A percentile compares a stretch with the other conserved stretches of the same genome.
These are phyloP conservation scores for Scyliorhinus canicula DNA, from an alignment of 2,797 vertebrate genomes.

Conservation along the genomic window DNA sequence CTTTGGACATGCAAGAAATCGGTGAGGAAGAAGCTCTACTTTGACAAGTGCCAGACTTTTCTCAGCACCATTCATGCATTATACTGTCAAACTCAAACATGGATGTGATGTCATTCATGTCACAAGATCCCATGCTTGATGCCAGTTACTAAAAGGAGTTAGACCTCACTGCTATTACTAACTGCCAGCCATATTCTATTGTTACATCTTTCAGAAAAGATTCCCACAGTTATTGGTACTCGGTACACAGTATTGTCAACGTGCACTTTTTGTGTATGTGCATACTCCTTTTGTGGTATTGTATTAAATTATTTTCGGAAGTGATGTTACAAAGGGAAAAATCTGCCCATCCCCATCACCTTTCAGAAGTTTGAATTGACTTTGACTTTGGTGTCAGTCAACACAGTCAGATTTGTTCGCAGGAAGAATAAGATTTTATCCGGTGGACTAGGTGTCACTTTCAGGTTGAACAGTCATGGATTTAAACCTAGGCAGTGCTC, in stretches of 20 bases:
- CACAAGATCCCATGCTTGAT: not conserved
- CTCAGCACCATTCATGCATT: not conserved
- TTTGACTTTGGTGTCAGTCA: constrained; percentile 63
- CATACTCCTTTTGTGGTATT: constrained; percentile 28
- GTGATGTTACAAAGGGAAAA: constrained; percentile 62
- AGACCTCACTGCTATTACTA: constrained; percentile 10
- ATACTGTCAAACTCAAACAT: not conserved
- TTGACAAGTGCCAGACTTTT: not conserved
- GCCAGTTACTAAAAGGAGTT: not conserved
- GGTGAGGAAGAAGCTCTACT: not conserved
- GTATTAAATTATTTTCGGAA: constrained; percentile 58
- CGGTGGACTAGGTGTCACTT: constrained; percentile 64
- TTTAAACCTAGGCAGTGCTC: constrained; percentile 67
- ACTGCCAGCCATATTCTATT: not conserved
- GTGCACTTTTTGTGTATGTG: not conserved
- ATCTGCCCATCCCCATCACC: constrained; percentile 66
- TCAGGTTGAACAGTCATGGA: constrained; percentile 70
- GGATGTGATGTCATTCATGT: constrained; percentile 1
- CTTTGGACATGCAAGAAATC: not conserved
- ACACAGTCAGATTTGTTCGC: constrained; percentile 66
- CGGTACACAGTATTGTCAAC: constrained; percentile 3
- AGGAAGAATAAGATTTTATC: constrained; percentile 71
- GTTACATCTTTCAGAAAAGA: not conserved
- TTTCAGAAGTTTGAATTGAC: constrained; percentile 65
- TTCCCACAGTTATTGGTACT: constrained; percentile 25